phyloP scores from a whole-genome alignment of 1,140 invertebrate genomes.

The Kradibia gibbosae region DNA sequence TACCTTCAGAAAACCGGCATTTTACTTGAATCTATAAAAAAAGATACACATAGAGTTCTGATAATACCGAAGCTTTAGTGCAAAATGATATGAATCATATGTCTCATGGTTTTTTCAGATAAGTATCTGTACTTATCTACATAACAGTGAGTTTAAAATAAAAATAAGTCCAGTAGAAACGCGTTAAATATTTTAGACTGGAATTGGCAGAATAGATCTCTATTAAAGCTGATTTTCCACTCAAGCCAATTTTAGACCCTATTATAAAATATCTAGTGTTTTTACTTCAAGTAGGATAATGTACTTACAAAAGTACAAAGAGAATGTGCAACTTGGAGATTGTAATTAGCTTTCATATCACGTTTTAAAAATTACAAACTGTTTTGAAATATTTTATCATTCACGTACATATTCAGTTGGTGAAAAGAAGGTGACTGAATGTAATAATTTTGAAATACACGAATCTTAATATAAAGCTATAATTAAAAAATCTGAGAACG shows the following conservation, averaged over 20 bases:
- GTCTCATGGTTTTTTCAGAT: background rate
- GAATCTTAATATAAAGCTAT: too few species aligned
- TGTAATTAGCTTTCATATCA: background rate
- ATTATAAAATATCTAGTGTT: background rate
- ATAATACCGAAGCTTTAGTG: background rate
- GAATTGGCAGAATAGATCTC: background rate
- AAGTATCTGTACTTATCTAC: background rate
- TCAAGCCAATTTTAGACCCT: background rate
- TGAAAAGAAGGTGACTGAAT: too few species aligned
- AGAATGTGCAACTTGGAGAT: background rate
- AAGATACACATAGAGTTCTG: background rate
- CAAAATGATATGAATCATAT: background rate
- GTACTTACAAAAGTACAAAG: background rate
- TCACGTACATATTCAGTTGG: too few species aligned
- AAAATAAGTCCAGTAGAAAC: background rate
- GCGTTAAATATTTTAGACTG: background rate
- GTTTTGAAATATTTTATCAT: too few species aligned
- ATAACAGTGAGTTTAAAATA: background rate
- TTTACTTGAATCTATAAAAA: background rate
- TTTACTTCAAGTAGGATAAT: background rate
- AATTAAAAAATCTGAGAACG: too few species aligned
- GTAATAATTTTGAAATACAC: too few species aligned
- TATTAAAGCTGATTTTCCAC: slow-evolving; percentile 10
- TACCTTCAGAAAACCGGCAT: too few species aligned
- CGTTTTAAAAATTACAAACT: too few species aligned